Percentiles rank a stretch among this genome's conserved stretches.
Evolutionary conservation across 2,797 vertebrate species (phyloP).

Genomic region (Rhinatrema bivittatum): DNA sequence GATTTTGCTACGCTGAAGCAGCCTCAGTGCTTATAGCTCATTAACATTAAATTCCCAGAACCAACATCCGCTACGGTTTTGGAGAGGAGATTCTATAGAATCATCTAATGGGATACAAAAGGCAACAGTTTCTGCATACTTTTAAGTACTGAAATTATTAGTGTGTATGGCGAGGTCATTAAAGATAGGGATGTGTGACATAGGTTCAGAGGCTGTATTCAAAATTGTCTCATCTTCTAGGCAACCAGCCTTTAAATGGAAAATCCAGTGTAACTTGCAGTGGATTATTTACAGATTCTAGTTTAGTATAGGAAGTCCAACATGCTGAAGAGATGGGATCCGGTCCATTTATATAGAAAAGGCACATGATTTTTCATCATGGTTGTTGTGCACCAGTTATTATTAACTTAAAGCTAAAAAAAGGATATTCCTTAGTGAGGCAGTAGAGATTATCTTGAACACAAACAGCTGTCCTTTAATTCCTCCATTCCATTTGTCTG

Average conservation of each 20-base stretch:
- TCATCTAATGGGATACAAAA: no score
- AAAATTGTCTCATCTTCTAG: conserved; percentile 13
- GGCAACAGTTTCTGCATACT: no score
- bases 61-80: no score
- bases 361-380: conserved; percentile 78
- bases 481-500: not conserved
- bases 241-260: conserved; percentile 21
- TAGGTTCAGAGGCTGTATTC: no score
- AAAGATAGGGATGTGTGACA: no score
- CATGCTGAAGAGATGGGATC: conserved; percentile 70
- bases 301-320: conserved; percentile 61
- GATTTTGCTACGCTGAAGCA: no score
- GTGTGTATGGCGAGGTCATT: no score
- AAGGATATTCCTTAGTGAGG: conserved; percentile 27
- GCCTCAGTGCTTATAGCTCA: no score
- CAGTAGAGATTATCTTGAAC: conserved; percentile 21
- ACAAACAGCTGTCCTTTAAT: conserved; percentile 3
- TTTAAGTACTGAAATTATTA: no score
- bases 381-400: conserved; percentile 56
- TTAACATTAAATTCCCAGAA: no score
- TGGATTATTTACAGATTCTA: conserved; percentile 29
- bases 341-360: conserved; percentile 68
- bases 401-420: conserved; percentile 65
- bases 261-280: no score
- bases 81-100: no score